Evolutionary conservation across 1,140 invertebrate species (phyloP).

Genomic region (Macrotrachela quadricornifera): DNA sequence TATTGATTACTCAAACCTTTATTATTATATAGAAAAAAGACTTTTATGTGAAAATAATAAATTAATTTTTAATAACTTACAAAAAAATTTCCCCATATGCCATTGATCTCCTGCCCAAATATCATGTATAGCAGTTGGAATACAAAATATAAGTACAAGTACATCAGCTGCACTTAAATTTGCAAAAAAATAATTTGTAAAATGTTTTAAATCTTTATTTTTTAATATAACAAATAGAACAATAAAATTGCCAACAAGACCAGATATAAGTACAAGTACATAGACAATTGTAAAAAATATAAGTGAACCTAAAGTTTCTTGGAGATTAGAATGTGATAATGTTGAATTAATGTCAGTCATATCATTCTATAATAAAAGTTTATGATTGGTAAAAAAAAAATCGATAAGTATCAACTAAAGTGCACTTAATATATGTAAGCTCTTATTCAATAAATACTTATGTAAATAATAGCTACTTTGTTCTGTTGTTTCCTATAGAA

Average conservation of each 20-base stretch:
- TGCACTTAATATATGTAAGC: too few species aligned
- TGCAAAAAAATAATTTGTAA: conserved; percentile 68
- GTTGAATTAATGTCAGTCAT: too few species aligned
- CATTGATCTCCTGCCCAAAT: conserved; percentile 17
- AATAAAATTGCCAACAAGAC: conserved; percentile 63
- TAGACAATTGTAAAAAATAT: conserved; percentile 37
- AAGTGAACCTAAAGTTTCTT: too few species aligned
- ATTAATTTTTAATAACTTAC: conserved; percentile 10
- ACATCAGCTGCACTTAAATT: conserved; percentile 17
- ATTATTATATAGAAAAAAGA: neutral
- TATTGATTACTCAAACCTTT: conserved; percentile 1
- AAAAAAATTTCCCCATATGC: conserved; percentile 15
- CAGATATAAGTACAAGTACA: conserved; percentile 56
- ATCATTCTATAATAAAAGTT: too few species aligned
- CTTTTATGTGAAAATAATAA: neutral
- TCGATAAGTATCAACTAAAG: too few species aligned
- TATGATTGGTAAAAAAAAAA: too few species aligned
- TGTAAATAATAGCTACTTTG: too few species aligned
- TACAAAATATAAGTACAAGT: conserved; percentile 14
- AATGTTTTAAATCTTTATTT: conserved; percentile 72
- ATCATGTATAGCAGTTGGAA: conserved; percentile 15
- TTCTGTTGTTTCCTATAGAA: too few species aligned
- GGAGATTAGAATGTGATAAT: too few species aligned
- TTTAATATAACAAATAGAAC: conserved; percentile 71
- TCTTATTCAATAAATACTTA: too few species aligned